These are phyloP conservation scores for Zoanthus sociatus DNA, from an alignment of 92 coral and sea anemone species.

Conservation along the genomic window DNA sequence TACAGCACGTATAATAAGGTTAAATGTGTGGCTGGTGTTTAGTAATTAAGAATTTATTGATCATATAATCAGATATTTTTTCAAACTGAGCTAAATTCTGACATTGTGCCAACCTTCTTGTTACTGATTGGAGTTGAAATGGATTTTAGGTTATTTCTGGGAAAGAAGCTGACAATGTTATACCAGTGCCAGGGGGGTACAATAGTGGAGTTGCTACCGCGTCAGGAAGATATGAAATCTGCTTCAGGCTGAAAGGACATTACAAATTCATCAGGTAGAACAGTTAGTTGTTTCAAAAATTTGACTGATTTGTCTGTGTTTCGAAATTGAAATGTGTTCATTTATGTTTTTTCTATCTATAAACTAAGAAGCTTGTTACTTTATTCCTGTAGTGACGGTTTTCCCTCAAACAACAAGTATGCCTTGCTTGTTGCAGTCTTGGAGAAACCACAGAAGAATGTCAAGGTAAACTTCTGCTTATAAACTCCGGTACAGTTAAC, in stretches of 20 bases:
- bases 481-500: too few relatives aligned
- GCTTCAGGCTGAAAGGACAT: conserved; percentile 18
- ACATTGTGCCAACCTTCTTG: neutral
- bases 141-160: conserved; percentile 12
- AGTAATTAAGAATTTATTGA: too few relatives aligned
- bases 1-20: too few relatives aligned
- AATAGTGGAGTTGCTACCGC: neutral
- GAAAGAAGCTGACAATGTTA: conserved; percentile 11
- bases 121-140: neutral
- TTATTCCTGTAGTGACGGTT: conserved; percentile 21
- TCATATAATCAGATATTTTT: too few relatives aligned
- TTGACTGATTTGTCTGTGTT: too few relatives aligned
- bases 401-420: conserved; percentile 1
- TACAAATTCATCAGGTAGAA: conserved; percentile 34
- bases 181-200: conserved; percentile 38
- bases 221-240: conserved; percentile 21
- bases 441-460: neutral
- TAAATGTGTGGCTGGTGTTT: too few relatives aligned
- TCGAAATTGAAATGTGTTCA: too few relatives aligned
- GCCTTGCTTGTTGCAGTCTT: neutral
- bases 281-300: too few relatives aligned
- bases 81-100: neutral
- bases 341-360: neutral
- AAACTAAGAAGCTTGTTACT: neutral
- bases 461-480: neutral